A percentile compares a stretch with the other conserved stretches of the same genome.
phyloP scores from a whole-genome alignment of 2,888 invertebrate species.

The Ischnura elegans region DNA sequence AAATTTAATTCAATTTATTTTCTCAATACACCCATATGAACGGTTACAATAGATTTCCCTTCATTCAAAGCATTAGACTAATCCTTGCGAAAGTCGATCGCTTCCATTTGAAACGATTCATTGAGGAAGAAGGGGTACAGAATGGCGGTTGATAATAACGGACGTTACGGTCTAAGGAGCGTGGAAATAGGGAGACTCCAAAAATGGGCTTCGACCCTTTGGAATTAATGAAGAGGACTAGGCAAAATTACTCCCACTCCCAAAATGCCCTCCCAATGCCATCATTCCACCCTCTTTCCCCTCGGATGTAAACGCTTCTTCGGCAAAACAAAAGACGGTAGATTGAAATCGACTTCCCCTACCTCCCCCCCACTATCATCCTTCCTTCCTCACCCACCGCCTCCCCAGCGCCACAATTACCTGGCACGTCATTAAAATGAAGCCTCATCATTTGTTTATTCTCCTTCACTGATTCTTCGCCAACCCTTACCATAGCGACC shows the following conservation, averaged over 20 bases:
- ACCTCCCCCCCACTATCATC: not conserved
- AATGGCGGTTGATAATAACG: not conserved
- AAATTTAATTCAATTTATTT: no score
- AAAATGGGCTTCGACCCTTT: not conserved
- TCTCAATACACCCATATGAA: no score
- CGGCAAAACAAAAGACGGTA: slow-evolving; percentile 7
- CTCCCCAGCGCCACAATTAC: not conserved
- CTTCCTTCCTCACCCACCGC: not conserved
- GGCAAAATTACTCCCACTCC: not conserved
- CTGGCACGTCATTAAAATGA: not conserved
- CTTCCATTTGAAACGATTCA: no score
- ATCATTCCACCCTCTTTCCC: no score
- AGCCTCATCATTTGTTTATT: no score
- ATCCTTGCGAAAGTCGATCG: no score
- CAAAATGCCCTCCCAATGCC: no score
- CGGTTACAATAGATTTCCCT: no score
- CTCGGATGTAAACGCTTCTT: not conserved
- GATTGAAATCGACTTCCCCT: not conserved
- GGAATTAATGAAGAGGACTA: slow-evolving; percentile 12
- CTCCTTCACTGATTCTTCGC: no score
- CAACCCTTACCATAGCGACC: no score
- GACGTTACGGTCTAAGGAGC: not conserved
- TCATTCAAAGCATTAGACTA: no score
- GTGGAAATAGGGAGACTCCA: not conserved
- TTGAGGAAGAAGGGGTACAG: no score